phyloP scores from a whole-genome alignment of 2,113 vertebrate species.

The Pygoscelis antarcticus region DNA sequence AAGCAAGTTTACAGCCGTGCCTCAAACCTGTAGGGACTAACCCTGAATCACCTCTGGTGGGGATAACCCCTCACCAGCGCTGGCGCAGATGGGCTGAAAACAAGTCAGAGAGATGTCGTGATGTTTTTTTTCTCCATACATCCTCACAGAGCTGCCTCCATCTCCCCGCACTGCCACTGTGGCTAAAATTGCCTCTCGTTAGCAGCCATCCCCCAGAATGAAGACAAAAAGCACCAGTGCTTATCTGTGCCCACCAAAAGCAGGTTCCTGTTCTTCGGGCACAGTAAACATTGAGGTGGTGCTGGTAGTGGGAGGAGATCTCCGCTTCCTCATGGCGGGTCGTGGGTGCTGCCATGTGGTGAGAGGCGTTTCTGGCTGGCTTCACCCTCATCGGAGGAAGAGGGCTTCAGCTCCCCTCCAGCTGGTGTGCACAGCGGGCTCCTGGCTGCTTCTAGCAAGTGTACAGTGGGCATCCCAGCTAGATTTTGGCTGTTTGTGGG shows the following conservation, averaged over 20 bases:
- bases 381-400: neutral
- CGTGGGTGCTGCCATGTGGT: neutral
- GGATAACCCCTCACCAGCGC: neutral
- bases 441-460: neutral
- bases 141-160: neutral
- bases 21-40: neutral
- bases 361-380: neutral
- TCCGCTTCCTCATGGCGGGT: rapidly evolving
- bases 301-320: rapidly evolving
- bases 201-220: neutral
- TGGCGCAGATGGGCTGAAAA: neutral
- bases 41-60: rapidly evolving
- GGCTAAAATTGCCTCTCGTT: neutral
- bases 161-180: neutral
- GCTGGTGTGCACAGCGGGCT: neutral
- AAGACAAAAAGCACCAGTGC: neutral
- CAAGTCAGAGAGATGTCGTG: neutral
- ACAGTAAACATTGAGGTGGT: rapidly evolving
- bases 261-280: neutral
- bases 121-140: rapidly evolving
- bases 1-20: neutral
- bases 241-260: neutral
- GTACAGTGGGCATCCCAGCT: neutral
- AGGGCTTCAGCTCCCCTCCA: neutral
- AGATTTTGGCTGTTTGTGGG: neutral